Base-by-base conservation (phyloP, 2,797 vertebrate genomes). In the Odontamblyopus lacepedii region DNA sequence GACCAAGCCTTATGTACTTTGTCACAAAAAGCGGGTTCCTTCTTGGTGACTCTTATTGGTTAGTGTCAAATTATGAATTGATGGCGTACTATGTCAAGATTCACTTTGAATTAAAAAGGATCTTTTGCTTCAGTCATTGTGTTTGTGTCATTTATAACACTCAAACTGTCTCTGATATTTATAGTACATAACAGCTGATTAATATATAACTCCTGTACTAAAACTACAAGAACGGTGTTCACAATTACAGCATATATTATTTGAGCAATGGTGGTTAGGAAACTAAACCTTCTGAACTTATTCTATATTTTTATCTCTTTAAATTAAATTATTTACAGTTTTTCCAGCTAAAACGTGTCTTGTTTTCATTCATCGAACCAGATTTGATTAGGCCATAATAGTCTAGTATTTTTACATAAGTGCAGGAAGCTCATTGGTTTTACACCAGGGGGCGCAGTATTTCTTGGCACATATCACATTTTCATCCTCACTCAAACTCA, bases 41-140 rank as follows among this genome's bases (percentile, higher is more conserved):
- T 98, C 96, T 96, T 96, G 96, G 97, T 98, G 96, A 98, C 96
- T 98, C 95, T 89, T 97, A 96, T 96, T 98, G 96, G 96, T 97
- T 96, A 97, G 96, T 98, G 97, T 99, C 97, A 98, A 98, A 98
- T 96, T 96, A 96, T 96, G 94, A 98, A 95, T 97, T 97, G 95
- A 98, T 97, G 96, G 95, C 98, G 95, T 98, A 96, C 94, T 95
- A 97, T 98, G 97, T 98, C 93, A 90, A 96, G 94, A 97, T 98
- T 98, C 96, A 98, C 96, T 98, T 98, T 97, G 96, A 98, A 98
- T 97, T 95, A 98, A 98, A 92, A 96, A 96, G 77, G 30, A 95
- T 96, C 95, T 97, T 96, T 98, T 97, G 94, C 93, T 94, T 93
- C 95, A 88, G n/a, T 71, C 6, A 1, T 67, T 66, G 75, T 55